phyloP scores from a whole-genome alignment of 2,888 invertebrate species.

The Pocota personata region DNA sequence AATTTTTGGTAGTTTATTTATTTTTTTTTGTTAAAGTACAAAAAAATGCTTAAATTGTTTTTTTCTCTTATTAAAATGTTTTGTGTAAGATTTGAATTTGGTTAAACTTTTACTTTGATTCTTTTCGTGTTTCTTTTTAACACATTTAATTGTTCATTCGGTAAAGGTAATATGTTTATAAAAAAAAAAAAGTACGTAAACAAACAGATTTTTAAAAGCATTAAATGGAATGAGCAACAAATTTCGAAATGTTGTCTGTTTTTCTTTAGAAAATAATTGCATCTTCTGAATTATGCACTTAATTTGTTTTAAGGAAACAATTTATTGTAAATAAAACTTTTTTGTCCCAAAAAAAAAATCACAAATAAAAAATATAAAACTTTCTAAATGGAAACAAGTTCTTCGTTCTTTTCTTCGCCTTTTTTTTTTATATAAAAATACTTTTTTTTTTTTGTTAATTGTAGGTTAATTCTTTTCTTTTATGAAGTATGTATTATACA shows the following conservation, averaged over 20 bases:
- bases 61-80: background rate
- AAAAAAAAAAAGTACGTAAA: conserved; percentile 26
- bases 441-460: conserved; percentile 54
- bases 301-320: conserved; percentile 54
- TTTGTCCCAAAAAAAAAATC: conserved; percentile 50
- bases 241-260: conserved; percentile 39
- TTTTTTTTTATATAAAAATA: conserved; percentile 57
- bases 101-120: conserved; percentile 56
- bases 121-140: conserved; percentile 13
- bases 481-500: conserved; percentile 43
- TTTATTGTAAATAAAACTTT: conserved; percentile 65
- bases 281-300: background rate
- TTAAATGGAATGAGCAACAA: conserved; percentile 70
- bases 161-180: conserved; percentile 29
- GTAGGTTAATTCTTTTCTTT: conserved; percentile 46
- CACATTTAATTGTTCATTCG: conserved; percentile 40
- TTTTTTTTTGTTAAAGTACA: conserved; percentile 57
- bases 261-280: conserved; percentile 7
- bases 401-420: conserved; percentile 1
- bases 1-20: conserved; percentile 57
- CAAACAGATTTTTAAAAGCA: conserved; percentile 62
- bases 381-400: conserved; percentile 48
- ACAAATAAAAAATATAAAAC: conserved; percentile 51
- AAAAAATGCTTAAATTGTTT: conserved; percentile 44
- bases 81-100: conserved; percentile 51